Conservation (phyloP, 1,140 invertebrate species). For the Temnothorax curvispinosus region DNA sequence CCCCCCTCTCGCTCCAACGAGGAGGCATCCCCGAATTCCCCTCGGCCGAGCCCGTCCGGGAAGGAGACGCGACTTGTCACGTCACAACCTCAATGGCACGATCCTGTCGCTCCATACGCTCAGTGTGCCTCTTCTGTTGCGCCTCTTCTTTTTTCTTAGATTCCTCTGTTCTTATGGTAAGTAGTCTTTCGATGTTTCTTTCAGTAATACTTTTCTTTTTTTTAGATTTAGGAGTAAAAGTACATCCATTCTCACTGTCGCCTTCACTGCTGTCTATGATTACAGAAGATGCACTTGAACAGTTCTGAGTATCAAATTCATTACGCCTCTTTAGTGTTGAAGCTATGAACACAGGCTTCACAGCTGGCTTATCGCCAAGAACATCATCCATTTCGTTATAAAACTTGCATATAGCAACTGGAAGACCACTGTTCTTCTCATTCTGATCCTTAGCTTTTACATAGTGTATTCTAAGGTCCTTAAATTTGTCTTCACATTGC, state of each 20-base stretch:
- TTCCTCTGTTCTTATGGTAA: neutral
- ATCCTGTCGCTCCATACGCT: neutral
- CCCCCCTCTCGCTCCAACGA: no score
- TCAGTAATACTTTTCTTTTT: neutral
- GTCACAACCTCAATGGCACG: neutral
- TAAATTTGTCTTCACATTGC: conserved; percentile 19
- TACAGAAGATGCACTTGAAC: neutral
- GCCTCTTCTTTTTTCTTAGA: neutral
- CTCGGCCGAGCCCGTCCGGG: no score
- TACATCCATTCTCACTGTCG: neutral
- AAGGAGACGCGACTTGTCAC: no score
- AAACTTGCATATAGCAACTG: conserved; percentile 45
- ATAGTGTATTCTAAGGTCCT: neutral
- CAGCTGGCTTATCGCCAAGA: conserved; percentile 37
- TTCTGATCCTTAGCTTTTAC: neutral
- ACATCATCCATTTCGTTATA: conserved; percentile 39
- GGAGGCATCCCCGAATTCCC: no score
- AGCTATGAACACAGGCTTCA: neutral
- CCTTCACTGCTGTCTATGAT: neutral
- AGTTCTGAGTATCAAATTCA: neutral
- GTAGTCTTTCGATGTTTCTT: neutral
- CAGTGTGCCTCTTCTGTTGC: neutral
- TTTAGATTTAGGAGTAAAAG: neutral
- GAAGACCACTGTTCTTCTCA: conserved; percentile 6
- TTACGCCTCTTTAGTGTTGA: neutral